Evolutionary conservation across 2,113 vertebrate species (phyloP).

Genomic region (Silurus glanis): DNA sequence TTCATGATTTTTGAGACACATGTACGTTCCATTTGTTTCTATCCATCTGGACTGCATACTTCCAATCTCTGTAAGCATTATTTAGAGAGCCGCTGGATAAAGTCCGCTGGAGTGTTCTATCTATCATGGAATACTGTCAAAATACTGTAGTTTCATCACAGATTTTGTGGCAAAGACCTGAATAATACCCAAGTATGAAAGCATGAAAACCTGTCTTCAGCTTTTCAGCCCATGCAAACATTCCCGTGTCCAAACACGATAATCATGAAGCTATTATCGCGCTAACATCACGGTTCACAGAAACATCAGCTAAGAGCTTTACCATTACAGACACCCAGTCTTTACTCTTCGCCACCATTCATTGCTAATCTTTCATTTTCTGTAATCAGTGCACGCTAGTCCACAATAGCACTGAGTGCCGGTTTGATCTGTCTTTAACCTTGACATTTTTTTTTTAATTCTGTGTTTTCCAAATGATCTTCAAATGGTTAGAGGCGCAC

Average conservation of each 20-base stretch:
- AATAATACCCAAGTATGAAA: neutral
- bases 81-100: too few species aligned
- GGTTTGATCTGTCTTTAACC: conserved; percentile 18
- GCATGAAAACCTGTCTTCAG: neutral
- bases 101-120: too few species aligned
- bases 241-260: neutral
- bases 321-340: neutral
- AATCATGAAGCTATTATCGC: neutral
- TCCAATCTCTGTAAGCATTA: too few species aligned
- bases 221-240: neutral
- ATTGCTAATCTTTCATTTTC: conserved; percentile 17
- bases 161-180: neutral
- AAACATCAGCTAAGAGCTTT: conserved; percentile 14
- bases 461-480: conserved; percentile 38
- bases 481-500: conserved; percentile 40
- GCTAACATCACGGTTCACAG: neutral
- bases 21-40: too few species aligned
- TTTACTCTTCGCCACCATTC: conserved; percentile 2
- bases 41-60: too few species aligned
- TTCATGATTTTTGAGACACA: too few species aligned
- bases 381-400: neutral
- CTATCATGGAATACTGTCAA: too few species aligned
- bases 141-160: too few species aligned
- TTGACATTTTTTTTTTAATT: neutral
- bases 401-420: neutral